Conservation (phyloP, 2,888 invertebrate species). For the Xanthia icteritia region DNA sequence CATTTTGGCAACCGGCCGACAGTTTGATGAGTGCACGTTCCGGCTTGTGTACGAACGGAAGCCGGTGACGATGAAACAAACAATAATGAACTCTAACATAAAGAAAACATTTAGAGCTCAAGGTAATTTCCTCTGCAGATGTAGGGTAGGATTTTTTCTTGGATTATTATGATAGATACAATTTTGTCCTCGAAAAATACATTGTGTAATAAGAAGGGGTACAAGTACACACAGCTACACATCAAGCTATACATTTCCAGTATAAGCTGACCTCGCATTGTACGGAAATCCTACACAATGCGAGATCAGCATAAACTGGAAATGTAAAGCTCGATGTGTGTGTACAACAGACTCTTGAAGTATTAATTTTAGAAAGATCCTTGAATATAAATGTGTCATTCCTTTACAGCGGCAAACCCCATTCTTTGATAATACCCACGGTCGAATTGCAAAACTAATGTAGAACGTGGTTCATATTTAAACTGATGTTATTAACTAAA, state of each 20-base stretch:
- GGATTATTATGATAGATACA: neutral
- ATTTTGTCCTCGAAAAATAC: neutral
- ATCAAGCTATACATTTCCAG: no score
- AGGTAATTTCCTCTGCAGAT: conserved; percentile 31
- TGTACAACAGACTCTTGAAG: neutral
- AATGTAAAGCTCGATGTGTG: no score
- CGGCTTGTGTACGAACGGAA: conserved; percentile 67
- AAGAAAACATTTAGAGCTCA: conserved; percentile 36
- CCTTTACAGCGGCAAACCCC: conserved; percentile 6
- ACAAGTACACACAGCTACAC: no score
- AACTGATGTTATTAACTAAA: neutral
- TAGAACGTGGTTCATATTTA: conserved; percentile 19
- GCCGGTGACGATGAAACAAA: conserved; percentile 55
- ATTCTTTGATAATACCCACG: conserved; percentile 21
- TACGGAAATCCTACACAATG: no score
- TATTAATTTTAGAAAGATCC: conserved; percentile 8
- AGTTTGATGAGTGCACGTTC: conserved; percentile 76
- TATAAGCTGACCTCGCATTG: no score
- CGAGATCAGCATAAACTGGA: no score
- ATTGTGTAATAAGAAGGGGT: neutral
- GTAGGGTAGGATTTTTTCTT: neutral
- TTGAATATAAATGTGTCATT: conserved; percentile 42
- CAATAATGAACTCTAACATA: conserved; percentile 45
- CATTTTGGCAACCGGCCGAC: conserved; percentile 74
- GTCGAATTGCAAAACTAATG: conserved; percentile 6